Evolutionary conservation across 2,888 invertebrate genomes (phyloP).

Genomic region (Drosophila leonis): DNA sequence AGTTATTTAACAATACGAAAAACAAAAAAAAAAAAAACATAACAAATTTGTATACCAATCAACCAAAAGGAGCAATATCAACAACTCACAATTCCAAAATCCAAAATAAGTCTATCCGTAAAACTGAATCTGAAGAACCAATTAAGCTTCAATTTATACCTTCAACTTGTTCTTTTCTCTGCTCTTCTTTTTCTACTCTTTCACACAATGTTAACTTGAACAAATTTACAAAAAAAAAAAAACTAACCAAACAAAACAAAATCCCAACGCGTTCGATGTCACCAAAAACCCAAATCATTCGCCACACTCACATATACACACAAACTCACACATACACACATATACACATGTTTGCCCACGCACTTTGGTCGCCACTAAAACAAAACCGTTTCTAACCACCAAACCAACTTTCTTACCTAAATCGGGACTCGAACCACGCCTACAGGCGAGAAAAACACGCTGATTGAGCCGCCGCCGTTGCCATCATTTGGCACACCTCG

Average conservation of each 20-base stretch:
- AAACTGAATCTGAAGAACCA: constrained; percentile 45
- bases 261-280: constrained; percentile 25
- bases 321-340: constrained; percentile 17
- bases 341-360: constrained; percentile 18
- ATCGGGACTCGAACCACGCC: constrained; percentile 5
- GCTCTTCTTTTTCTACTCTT: constrained; percentile 77
- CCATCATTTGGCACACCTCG: constrained; percentile 85
- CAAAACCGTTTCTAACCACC: constrained; percentile 54
- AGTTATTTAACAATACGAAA: constrained; percentile 49
- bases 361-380: constrained; percentile 41
- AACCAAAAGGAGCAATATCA: not conserved
- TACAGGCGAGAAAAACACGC: constrained; percentile 93
- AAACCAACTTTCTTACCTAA: constrained; percentile 45
- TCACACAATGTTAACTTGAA: constrained; percentile 47
- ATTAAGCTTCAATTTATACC: constrained; percentile 60
- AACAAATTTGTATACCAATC: constrained; percentile 18
- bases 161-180: constrained; percentile 82
- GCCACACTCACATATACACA: constrained; percentile 11
- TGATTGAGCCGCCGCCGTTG: constrained; percentile 90
- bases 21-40: not conserved
- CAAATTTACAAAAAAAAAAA: constrained; percentile 14
- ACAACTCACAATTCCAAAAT: constrained; percentile 6
- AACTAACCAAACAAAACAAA: not conserved
- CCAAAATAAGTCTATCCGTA: constrained; percentile 59
- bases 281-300: constrained; percentile 24